Evolutionary conservation across 23 tunicate species (phyloP), one percentile per base, ranked within the genome.

Genomic region (Styela plicata): DNA sequence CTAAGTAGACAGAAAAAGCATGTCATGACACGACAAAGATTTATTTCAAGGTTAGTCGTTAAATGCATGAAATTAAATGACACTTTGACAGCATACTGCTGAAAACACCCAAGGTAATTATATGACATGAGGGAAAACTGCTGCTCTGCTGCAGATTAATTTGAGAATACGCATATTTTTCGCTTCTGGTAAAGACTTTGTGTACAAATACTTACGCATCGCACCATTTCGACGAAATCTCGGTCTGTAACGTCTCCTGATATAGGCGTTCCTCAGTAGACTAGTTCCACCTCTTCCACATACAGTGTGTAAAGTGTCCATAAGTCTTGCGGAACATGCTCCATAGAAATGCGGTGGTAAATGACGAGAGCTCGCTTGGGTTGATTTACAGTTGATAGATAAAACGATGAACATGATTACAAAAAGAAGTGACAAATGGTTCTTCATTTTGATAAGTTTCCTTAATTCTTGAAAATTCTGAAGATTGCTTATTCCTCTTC

Each of bases 161-260:
- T n/a, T n/a, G n/a, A n/a, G n/a, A n/a, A n/a, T n/a, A n/a, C n/a
- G n/a, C n/a, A n/a, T n/a, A n/a, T n/a, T n/a, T n/a, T n/a, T n/a
- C n/a, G n/a, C n/a, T n/a, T n/a, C n/a, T n/a, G n/a, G n/a, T n/a
- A n/a, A n/a, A n/a, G n/a, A n/a, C n/a, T n/a, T 44, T 44, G 57
- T 44, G 22, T 25, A 67, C 30, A 1, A 67, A 67, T 67, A 67
- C 71, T 67, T 67, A 67, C 71, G 71, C 71, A 67, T 67, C 1
- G 31, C 71, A 67, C 23, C 71, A 29, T 67, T 67, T 67, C 71
- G 30, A 29, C 71, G 71, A 27, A 67, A 16, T 67, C 71, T 67
- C 19, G 71, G 71, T 67, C 71, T 27, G 2, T 67, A 67, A 16
- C 71, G 30, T 67, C 71, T 27, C 1, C 19, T 25, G 16, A 67